phyloP scores from a whole-genome alignment of 1,140 invertebrate species.

The Oryctes rhinoceros region DNA sequence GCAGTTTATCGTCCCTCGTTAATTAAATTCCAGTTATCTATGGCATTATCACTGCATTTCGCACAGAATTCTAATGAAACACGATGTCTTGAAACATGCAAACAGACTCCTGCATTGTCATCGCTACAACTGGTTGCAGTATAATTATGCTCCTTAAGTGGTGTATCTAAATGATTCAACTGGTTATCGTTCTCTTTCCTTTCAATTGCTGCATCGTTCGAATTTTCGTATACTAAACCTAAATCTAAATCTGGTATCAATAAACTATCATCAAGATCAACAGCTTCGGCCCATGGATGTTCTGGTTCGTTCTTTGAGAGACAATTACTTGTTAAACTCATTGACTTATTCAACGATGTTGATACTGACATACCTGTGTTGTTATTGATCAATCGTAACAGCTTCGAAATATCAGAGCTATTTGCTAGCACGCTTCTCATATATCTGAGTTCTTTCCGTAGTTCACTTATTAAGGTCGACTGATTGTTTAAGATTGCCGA shows the following conservation, averaged over 20 bases:
- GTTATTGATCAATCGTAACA: conserved; percentile 61
- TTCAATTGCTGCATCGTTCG: conserved; percentile 21
- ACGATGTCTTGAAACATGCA: conserved; percentile 65
- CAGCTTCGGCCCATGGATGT: neutral
- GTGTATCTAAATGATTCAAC: neutral
- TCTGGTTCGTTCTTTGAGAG: conserved; percentile 20
- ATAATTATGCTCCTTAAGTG: conserved; percentile 52
- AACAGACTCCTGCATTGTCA: conserved; percentile 62
- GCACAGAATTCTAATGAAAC: conserved; percentile 67
- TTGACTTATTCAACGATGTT: conserved; percentile 50
- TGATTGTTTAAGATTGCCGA: conserved; percentile 62
- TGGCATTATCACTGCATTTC: conserved; percentile 60
- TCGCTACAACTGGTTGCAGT: conserved; percentile 40
- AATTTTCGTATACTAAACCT: conserved; percentile 3
- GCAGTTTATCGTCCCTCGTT: conserved; percentile 33
- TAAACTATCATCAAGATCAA: conserved; percentile 40
- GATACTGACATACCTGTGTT: conserved; percentile 56
- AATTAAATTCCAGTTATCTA: conserved; percentile 48
- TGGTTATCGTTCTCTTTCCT: neutral
- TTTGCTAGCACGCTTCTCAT: conserved; percentile 65
- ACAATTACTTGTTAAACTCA: conserved; percentile 46
- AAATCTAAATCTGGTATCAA: conserved; percentile 35
- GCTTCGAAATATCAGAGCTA: conserved; percentile 61
- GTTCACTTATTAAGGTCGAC: conserved; percentile 59
- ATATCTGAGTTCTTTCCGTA: conserved; percentile 65